Conservation (phyloP, 2,113 vertebrate species). For the Alligator mississippiensis region DNA sequence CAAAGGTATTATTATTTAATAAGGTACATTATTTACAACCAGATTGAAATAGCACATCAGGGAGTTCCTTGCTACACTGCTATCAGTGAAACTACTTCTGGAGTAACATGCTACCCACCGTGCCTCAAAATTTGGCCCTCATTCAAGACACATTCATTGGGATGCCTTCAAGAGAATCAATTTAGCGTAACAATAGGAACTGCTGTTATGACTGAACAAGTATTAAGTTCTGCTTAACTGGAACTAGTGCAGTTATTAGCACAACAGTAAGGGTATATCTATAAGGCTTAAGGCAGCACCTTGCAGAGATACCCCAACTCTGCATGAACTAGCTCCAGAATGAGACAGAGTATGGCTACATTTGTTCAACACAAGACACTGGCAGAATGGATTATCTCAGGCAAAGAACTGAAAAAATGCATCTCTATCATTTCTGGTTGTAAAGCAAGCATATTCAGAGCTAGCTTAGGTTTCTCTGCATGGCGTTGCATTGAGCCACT, state of each 20-base stretch:
- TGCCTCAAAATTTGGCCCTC: neutral
- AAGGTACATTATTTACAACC: neutral
- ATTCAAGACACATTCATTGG: neutral
- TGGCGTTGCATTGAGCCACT: neutral
- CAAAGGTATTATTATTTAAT: neutral
- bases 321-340: no score
- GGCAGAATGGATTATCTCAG: no score
- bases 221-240: slow-evolving; percentile 17
- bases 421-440: no score
- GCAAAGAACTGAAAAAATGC: no score
- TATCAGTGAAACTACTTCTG: neutral
- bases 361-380: no score
- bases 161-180: neutral
- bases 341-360: no score
- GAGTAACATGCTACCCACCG: neutral
- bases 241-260: neutral
- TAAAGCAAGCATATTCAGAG: no score
- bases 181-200: slow-evolving; percentile 20
- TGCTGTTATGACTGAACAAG: neutral
- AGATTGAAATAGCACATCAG: neutral
- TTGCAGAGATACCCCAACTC: no score
- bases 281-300: no score
- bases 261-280: neutral
- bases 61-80: neutral
- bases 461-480: no score